These are phyloP conservation scores for Drosophila tristis DNA, from an alignment of 1,140 invertebrate species.

Conservation along the genomic window DNA sequence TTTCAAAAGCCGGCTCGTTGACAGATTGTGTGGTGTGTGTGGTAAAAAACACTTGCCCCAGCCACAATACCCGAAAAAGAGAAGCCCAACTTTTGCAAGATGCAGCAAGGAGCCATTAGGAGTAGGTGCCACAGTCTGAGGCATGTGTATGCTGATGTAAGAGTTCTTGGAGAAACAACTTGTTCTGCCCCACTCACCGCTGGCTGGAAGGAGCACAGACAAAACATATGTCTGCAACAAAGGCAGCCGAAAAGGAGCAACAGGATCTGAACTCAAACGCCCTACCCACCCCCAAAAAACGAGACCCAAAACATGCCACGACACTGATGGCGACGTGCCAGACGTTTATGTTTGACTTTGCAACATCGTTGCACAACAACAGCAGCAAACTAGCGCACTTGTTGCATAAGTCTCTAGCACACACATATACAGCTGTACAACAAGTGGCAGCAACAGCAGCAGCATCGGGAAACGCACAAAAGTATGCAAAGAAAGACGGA, in stretches of 20 bases:
- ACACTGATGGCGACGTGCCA: constrained; percentile 65
- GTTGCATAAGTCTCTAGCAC: constrained; percentile 68
- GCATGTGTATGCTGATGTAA: constrained; percentile 50
- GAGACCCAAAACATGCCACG: constrained; percentile 42
- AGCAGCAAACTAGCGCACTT: constrained; percentile 68
- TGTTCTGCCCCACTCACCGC: constrained; percentile 42
- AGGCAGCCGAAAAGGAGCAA: constrained; percentile 57
- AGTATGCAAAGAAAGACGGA: constrained; percentile 71
- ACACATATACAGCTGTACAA: constrained; percentile 35
- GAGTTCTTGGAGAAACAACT: constrained; percentile 50
- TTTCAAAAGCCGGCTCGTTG: constrained; percentile 64
- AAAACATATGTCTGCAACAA: constrained; percentile 53
- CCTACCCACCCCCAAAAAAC: constrained; percentile 9
- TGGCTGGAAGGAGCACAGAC: constrained; percentile 47
- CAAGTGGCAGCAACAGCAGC: constrained; percentile 61
- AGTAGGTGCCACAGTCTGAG: constrained; percentile 23
- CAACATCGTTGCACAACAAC: constrained; percentile 76
- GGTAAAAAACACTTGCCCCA: constrained; percentile 45
- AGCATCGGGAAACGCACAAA: constrained; percentile 63
- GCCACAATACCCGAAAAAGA: constrained; percentile 31
- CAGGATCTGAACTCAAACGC: constrained; percentile 27
- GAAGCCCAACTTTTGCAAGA: constrained; percentile 20
- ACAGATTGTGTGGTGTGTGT: constrained; percentile 51
- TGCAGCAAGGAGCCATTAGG: constrained; percentile 1
- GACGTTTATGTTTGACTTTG: constrained; percentile 80